Evolutionary conservation across 2,797 vertebrate genomes (phyloP), one percentile per base, ranked within the genome.

Genomic region (Rhinophrynus dorsalis): DNA sequence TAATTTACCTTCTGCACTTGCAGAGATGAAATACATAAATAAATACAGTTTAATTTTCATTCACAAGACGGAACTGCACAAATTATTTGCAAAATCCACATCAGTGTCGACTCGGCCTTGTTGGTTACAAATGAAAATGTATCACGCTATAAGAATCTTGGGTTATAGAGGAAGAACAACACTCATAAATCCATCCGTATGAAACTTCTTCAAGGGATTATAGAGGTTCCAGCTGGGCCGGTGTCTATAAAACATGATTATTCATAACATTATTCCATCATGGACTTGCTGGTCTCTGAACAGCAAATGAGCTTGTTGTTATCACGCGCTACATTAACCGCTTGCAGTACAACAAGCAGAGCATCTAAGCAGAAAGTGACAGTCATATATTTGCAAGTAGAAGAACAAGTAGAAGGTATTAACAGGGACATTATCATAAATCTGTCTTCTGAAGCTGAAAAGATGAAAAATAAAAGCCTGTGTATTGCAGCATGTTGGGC

Each of bases 231-330:
- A 37, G 54, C 54, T 58, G 54, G 54, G 32, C 35, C 37, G 40
- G 23, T 67, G 45, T 35, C 54, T 57, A 58, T 67, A 38, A 67
- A 48, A 67, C 54, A 67, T 47, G 32, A 67, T 67, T 67, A 67
- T 58, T 67, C 42, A 58, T 50, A 58, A 56, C 23, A 32, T 24
- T 37, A 24, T 26, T 67, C 54, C 54, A 58, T 67, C 65, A 58
- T 23, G 20, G 54, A 26, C 54, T 48, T 17, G 29, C 54, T 23
- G 54, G 29, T 48, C 32, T 50, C 20, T 57, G 52, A 58, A 48
- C 65, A 67, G 6, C 51, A 56, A 67, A 56, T 33, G 38, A 58
- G 52, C 63, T 55, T 47, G 64, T 57, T 44, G 8, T 47, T 40
- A 67, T 50, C 42, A 58, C 7, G 21, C 17, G 65, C 21, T 50